Base-by-base conservation (phyloP, 2,113 vertebrate species). In the Paracanthobrama guichenoti region DNA sequence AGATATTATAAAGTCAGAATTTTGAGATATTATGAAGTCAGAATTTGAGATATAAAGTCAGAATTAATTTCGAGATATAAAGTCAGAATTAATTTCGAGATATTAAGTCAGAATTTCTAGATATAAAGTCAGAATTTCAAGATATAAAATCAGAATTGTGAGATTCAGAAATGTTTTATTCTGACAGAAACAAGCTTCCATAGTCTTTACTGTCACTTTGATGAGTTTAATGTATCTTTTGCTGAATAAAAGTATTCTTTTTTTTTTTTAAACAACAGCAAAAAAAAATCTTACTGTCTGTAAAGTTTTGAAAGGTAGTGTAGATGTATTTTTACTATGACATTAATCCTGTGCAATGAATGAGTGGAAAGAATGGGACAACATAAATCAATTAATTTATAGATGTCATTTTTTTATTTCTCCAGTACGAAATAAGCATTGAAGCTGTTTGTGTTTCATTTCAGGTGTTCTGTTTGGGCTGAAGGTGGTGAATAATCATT, bases 391-490 rank as follows among this genome's bases (percentile, higher is more conserved):
- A 22, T 39, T 20, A 14, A 26, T 75, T 50, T 48, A 4, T 50
- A 26, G 6, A 24, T 71, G 39, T 13, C 2, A 11, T 69, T 42
- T 20, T 39, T 22, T 22, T 20, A 11, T 22, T 69, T 69, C 11
- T 42, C 20, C 42, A 22, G 1, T 22, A 22, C 11, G 31, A 39
- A 69, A 22, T 22, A 39, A 60, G 10, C n/a, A 71, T 18, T 71
- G 67, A 42, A 53, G 2, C 7, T 31, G 73, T 28, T 46, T 28
- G 16, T 71, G 22, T 44, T 91, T 72, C 69, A 28, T 93, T 93
- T 64, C 77, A 99, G 97, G 97, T 67, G 97, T 99, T 84, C 87
- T 99, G 88, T 99, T 99, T 93, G 97, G 94, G 79, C 93, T 99
- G 91, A 99, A 99, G 92, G 97, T 99, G 85, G 93, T 99, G 64